Percentiles rank a stretch among this genome's conserved stretches.
These are phyloP conservation scores for Azemiops feae DNA, from an alignment of 2,113 vertebrate species.

Conservation along the genomic window DNA sequence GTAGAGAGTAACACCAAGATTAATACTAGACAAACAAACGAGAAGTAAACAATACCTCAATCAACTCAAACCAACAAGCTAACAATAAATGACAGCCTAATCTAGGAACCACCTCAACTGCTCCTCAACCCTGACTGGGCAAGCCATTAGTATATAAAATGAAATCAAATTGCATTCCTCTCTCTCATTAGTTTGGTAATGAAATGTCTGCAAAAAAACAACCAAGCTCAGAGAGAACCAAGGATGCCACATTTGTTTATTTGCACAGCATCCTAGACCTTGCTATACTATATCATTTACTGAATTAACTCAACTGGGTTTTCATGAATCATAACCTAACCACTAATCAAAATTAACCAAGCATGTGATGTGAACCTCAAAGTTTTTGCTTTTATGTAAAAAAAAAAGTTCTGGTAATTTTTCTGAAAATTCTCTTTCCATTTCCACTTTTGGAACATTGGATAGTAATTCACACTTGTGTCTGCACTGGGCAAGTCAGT, in stretches of 20 bases:
- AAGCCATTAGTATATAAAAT: no score
- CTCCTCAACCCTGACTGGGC: no score
- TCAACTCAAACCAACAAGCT: no score
- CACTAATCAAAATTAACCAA: background rate
- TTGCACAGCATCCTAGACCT: background rate
- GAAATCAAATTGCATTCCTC: no score
- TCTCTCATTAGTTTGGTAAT: no score
- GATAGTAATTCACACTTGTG: background rate
- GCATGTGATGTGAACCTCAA: background rate
- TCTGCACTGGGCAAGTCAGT: background rate
- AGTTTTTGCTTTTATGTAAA: background rate
- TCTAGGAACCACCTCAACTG: no score
- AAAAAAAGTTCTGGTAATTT: background rate
- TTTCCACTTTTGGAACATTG: background rate
- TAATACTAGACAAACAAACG: no score
- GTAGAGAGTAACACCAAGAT: no score
- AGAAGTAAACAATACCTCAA: no score
- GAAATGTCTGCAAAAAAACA: no score
- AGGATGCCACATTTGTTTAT: background rate
- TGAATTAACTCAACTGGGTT: background rate
- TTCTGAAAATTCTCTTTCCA: background rate
- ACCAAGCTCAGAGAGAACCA: no score
- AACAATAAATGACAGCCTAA: no score
- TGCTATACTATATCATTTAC: background rate
- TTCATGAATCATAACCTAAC: background rate